Evolutionary conservation across 2,888 invertebrate genomes (phyloP), one percentile per base, ranked within the genome.

Genomic region (Melieria picta): DNA sequence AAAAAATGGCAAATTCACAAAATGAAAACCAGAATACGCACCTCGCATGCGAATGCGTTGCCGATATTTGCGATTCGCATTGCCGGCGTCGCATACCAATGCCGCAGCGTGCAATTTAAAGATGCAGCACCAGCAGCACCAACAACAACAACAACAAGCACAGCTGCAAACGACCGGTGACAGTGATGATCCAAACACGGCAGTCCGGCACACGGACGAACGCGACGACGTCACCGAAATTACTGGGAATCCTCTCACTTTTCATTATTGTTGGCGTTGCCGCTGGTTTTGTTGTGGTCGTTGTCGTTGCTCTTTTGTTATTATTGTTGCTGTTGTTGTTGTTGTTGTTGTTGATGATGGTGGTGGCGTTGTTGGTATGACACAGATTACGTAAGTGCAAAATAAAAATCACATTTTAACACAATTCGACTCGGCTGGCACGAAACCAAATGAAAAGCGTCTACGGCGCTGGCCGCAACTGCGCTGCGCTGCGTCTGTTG

Each of bases 201-300:
- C 30, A 16, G 56, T 16, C 16, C 46, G 46, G 16, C 47, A 13
- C 4, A 62, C n/a, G 47, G 30, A 42, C 57, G n/a, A 45, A 10
- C 55, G 46, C 13, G 46, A 6, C 13, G 7, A 56, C 58, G 58
- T 46, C 61, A 10, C 43, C 30, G 46, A 58, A 65, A 47, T 70
- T 72, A 74, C 72, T 83, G 83, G 84, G 83, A 84, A 83, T 84
- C 84, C 84, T 83, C 83, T 83, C 84, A 83, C 83, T 84, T 84
- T 83, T 80, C 80, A 79, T 78, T 72, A 46, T 68, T 70, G 67
- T 47, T 72, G 64, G 63, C 64, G 16, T 62, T 75, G 74, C 55
- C 61, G 72, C 68, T 60, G 10, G 52, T n/a, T n/a, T n/a, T 67
- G 50, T 50, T 50, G 11, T 13, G 10, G 9, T 11, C 60, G 5